Evolutionary conservation across 2,797 vertebrate genomes (phyloP).

Genomic region (Muscicapa comitata): DNA sequence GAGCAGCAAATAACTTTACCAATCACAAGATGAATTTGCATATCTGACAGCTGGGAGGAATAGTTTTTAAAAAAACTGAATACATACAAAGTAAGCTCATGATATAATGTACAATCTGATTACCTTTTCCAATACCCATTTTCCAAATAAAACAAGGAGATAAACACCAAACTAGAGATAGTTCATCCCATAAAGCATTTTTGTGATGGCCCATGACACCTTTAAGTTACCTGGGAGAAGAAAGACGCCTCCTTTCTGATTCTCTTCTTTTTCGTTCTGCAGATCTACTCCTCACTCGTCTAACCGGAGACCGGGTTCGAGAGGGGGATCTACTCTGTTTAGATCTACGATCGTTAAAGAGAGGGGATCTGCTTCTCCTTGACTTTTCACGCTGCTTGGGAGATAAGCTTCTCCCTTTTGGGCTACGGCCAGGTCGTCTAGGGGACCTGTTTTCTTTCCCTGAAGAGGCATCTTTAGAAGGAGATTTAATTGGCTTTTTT

Average conservation of each 20-base stretch:
- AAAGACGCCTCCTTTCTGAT: conserved; percentile 82
- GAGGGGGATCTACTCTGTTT: conserved; percentile 89
- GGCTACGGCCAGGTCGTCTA: conserved; percentile 83
- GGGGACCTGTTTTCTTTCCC: conserved; percentile 97
- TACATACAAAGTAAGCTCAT: neutral
- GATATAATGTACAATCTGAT: neutral
- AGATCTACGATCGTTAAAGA: conserved; percentile 79
- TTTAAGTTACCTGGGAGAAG: conserved; percentile 85
- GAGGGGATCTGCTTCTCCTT: conserved; percentile 78
- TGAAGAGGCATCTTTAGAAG: conserved; percentile 94
- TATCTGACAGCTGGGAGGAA: neutral
- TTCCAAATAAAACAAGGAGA: neutral
- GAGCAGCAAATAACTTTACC: neutral
- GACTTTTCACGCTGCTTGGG: conserved; percentile 84
- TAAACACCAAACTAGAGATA: neutral
- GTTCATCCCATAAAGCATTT: accelerated
- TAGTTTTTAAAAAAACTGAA: neutral
- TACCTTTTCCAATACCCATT: neutral
- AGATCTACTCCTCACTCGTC: conserved; percentile 88
- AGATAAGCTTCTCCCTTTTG: conserved; percentile 84
- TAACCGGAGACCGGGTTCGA: conserved; percentile 82
- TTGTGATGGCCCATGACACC: neutral
- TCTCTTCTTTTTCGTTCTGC: conserved; percentile 88
- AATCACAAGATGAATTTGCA: neutral
- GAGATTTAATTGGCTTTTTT: conserved; percentile 91